Conservation (phyloP, 2,113 vertebrate species). For the Callopanchax toddi region DNA sequence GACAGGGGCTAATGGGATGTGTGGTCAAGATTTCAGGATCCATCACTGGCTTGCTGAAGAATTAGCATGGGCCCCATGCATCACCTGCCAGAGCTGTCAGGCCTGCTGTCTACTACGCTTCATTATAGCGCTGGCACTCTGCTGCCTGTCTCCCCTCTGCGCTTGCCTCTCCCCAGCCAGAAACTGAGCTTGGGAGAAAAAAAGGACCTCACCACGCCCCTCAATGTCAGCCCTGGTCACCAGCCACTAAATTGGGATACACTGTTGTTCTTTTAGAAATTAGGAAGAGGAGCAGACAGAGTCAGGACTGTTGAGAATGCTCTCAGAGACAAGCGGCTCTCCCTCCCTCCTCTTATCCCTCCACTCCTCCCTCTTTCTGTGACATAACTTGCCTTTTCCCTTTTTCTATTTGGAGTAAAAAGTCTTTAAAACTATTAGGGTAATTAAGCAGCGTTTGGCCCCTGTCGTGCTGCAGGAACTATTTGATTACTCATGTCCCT, state of each 20-base stretch:
- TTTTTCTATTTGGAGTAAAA: constrained; percentile 82
- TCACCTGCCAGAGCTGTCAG: constrained; percentile 99
- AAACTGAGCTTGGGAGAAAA: constrained; percentile 63
- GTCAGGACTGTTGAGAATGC: constrained; percentile 60
- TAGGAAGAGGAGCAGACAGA: constrained; percentile 77
- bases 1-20: constrained; percentile 98
- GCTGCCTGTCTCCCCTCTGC: constrained; percentile 70
- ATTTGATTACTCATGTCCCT: constrained; percentile 90
- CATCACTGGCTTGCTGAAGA: constrained; percentile 91
- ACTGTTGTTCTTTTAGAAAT: constrained; percentile 80
- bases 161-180: constrained; percentile 72
- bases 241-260: constrained; percentile 76
- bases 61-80: constrained; percentile 93
- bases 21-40: constrained; percentile 99
- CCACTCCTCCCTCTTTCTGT: constrained; percentile 54
- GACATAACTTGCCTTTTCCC: constrained; percentile 65
- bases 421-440: constrained; percentile 94
- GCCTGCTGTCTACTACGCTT: constrained; percentile 82
- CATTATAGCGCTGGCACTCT: constrained; percentile 85
- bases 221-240: constrained; percentile 82
- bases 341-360: constrained; percentile 67
- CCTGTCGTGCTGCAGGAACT: constrained; percentile 81
- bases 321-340: constrained; percentile 56
- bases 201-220: constrained; percentile 83
- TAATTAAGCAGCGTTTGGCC: constrained; percentile 94